These are phyloP conservation scores for Coecobrya sp. DNA, from an alignment of 2,888 invertebrate species.

Conservation along the genomic window DNA sequence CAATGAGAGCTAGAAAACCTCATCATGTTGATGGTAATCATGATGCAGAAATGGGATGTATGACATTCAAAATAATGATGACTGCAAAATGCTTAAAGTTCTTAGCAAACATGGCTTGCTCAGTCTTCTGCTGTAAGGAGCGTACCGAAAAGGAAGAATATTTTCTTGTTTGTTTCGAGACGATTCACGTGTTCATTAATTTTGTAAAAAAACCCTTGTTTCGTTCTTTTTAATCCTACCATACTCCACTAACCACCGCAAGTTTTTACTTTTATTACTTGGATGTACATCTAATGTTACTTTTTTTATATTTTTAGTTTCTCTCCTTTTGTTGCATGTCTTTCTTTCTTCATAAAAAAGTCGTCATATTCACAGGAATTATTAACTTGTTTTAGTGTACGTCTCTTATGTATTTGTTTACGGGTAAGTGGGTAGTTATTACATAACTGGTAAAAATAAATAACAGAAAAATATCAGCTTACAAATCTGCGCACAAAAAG, in stretches of 20 bases:
- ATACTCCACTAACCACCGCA: conserved; percentile 7
- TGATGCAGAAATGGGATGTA: conserved; percentile 65
- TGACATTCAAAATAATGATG: conserved; percentile 74
- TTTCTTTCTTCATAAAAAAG: not conserved
- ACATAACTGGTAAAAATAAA: not conserved
- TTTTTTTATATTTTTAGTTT: no score
- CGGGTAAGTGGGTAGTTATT: not conserved
- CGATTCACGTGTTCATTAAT: conserved; percentile 74
- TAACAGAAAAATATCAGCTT: no score
- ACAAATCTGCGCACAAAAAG: no score
- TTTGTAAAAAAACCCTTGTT: conserved; percentile 45
- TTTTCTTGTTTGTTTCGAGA: conserved; percentile 27
- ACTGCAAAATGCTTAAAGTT: conserved; percentile 70
- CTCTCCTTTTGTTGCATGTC: no score
- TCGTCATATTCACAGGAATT: not conserved
- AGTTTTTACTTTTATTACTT: conserved; percentile 27
- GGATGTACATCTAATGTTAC: no score
- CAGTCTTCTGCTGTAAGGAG: not conserved
- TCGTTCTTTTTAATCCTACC: conserved; percentile 3
- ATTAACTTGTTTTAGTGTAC: not conserved
- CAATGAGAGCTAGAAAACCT: conserved; percentile 15
- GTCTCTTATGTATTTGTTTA: not conserved
- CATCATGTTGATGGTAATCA: conserved; percentile 52
- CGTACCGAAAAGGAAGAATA: not conserved
- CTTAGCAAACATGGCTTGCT: not conserved